Percentiles rank a stretch among this genome's conserved stretches.
Evolutionary conservation across 2,888 invertebrate genomes (phyloP).

Genomic region (Lottia gigantea): DNA sequence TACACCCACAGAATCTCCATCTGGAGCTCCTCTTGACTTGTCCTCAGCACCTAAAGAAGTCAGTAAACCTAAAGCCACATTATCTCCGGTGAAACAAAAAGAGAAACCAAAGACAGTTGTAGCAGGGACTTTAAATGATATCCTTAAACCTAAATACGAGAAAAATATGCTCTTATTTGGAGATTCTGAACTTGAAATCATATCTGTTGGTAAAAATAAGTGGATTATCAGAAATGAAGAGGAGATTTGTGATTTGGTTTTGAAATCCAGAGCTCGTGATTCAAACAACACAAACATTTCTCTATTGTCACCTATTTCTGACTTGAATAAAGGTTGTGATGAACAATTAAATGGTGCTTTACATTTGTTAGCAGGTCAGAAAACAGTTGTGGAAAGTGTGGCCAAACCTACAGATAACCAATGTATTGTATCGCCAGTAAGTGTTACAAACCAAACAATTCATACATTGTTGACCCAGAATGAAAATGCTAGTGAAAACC

Average conservation of each 20-base stretch:
- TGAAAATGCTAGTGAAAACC: not conserved
- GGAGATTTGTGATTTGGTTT: constrained; percentile 45
- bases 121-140: not conserved
- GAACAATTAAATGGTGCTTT: constrained; percentile 2
- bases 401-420: not conserved
- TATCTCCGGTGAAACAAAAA: constrained; percentile 17
- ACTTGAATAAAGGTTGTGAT: not conserved
- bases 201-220: constrained; percentile 56
- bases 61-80: constrained; percentile 24
- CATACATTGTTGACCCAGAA: not conserved
- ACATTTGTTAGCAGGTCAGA: not conserved
- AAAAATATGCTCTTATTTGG: constrained; percentile 54
- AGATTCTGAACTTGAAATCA: constrained; percentile 58
- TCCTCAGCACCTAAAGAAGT: constrained; percentile 44
- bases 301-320: not conserved
- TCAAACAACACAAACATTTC: not conserved
- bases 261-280: not conserved
- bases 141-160: constrained; percentile 41
- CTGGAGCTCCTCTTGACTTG: constrained; percentile 50
- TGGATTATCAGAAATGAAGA: constrained; percentile 60
- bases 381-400: not conserved
- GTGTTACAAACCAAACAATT: not conserved
- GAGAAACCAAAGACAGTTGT: constrained; percentile 15
- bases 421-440: not conserved
- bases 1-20: constrained; percentile 35